phyloP scores from a whole-genome alignment of 2,797 vertebrate species.

The Sternarchorhynchus goeldii region DNA sequence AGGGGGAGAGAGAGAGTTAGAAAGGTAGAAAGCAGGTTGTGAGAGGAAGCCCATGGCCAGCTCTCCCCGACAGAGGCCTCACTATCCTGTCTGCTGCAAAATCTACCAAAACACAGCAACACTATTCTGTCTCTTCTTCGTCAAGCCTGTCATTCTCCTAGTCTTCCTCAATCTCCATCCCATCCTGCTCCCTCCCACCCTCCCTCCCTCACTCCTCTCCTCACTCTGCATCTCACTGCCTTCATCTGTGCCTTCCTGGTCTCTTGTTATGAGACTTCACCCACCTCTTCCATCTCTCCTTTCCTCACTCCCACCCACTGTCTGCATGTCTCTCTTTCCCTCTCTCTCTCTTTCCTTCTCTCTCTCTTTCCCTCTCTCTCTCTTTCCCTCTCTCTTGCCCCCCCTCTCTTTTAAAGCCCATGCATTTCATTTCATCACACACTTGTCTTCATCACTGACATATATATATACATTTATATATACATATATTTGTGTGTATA shows the following conservation, averaged over 20 bases:
- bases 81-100: slow-evolving; percentile 60
- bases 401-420: slow-evolving; percentile 63
- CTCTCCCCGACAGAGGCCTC: slow-evolving; percentile 65
- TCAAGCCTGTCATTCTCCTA: slow-evolving; percentile 58
- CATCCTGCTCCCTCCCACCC: slow-evolving; percentile 52
- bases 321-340: slow-evolving; percentile 5
- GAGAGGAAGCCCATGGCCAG: slow-evolving; percentile 38
- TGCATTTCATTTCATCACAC: slow-evolving; percentile 78
- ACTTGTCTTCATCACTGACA: slow-evolving; percentile 73
- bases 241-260: slow-evolving; percentile 39
- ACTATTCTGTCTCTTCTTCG: slow-evolving; percentile 62
- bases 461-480: too few relatives aligned
- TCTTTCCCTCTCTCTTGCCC: slow-evolving; percentile 18
- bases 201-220: slow-evolving; percentile 56
- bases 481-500: not conserved
- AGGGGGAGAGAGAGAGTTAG: slow-evolving; percentile 1
- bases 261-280: slow-evolving; percentile 39
- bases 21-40: not conserved
- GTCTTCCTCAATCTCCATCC: slow-evolving; percentile 29
- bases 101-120: slow-evolving; percentile 64
- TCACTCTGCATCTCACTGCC: slow-evolving; percentile 53
- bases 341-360: slow-evolving; percentile 19
- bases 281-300: slow-evolving; percentile 19
- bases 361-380: slow-evolving; percentile 37
- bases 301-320: not conserved